Conservation (phyloP, 2,797 vertebrate genomes). For the Lophotriccus pileatus region DNA sequence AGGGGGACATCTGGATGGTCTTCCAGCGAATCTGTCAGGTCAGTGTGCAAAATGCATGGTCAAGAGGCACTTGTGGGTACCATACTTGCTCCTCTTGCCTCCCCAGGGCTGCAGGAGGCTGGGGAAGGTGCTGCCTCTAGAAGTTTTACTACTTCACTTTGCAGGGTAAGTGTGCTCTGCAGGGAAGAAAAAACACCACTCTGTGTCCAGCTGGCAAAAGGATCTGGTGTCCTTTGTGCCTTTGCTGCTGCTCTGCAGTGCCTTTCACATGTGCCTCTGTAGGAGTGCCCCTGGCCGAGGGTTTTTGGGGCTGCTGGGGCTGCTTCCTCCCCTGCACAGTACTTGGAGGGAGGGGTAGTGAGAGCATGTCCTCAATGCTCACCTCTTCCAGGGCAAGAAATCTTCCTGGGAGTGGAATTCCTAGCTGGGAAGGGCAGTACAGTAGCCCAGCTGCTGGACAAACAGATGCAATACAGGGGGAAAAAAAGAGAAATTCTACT, state of each 20-base stretch:
- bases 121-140: not conserved
- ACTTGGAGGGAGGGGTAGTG: not conserved
- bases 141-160: not conserved
- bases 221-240: not conserved
- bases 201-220: not conserved
- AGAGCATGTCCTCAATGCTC: not conserved
- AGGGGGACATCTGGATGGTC: not conserved
- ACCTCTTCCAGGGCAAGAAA: not conserved
- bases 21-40: not conserved
- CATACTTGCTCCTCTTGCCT: not conserved
- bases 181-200: not conserved
- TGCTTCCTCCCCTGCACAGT: not conserved
- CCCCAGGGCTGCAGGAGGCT: not conserved
- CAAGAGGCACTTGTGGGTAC: not conserved
- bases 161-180: not conserved
- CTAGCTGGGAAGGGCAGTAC: not conserved
- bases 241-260: not conserved
- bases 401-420: not conserved
- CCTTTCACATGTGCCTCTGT: not conserved
- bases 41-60: rapidly evolving
- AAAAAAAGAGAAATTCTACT: not conserved
- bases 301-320: not conserved
- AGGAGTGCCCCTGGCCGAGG: not conserved
- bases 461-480: not conserved
- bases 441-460: not conserved